Evolutionary conservation across 1,140 invertebrate species (phyloP), one percentile per base, ranked within the genome.

Genomic region (Pseudomyrmex concolor): DNA sequence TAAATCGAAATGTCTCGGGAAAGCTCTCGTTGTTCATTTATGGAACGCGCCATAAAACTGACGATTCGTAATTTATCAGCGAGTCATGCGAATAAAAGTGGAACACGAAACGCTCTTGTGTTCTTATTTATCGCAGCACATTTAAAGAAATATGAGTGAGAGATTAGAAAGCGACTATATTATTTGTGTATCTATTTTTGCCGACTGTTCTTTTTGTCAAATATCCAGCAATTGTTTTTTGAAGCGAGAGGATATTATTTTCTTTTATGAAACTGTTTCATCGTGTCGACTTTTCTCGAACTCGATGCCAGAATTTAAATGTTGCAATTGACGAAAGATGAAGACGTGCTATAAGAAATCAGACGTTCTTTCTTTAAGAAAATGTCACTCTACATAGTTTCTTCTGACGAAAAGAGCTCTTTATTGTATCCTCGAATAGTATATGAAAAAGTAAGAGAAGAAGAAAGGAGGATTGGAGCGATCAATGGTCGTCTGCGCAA

Each of bases 11-110:
- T 19, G 55, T 59, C 13, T 59, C 45, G 5, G 22, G 57, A 48
- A 70, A 62, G 8, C 43, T 45, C 59, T 17, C 15, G 25, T 77
- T 68, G 25, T 57, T 77, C 43, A 54, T 17, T 71, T 54, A 50
- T 57, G 45, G 19, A 60, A 67, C 34, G 2, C 50, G 15, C 22
- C 62, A 15, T 84, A 84, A 71, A 78, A 78, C 57, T 60, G 50
- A 45, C 68, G 15, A 59, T 70, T 81, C 55, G 68, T 8, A 48
- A 59, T 70, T 78, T 15, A 66, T 62, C 7, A 7, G 25, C 34
- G 34, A 34, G n/a, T 48, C n/a, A 1, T 57, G n/a, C 4, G 0
- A 54, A 68, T 43, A 78, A 68, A 68, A 77, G 34, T 25, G 19
- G 15, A 57, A 25, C 19, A 12, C 15, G 2, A 50, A 62, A 12